A percentile compares a stretch with the other conserved stretches of the same genome.
Conservation (phyloP, 2,797 vertebrate genomes). For the Anomalospiza imberbis region DNA sequence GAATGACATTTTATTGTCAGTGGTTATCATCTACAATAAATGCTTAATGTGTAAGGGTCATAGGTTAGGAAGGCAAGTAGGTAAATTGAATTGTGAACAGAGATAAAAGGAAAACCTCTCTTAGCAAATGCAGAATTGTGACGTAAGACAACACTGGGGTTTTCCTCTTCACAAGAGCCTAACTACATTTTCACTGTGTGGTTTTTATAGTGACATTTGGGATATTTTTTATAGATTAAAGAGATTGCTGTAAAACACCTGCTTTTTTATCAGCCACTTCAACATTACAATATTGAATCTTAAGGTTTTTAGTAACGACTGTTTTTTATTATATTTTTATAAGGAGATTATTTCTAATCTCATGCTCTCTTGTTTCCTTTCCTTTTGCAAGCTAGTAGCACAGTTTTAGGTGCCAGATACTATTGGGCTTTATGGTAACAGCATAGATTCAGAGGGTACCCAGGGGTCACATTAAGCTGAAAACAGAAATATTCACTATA, state of each 20-base stretch:
- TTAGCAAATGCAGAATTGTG: neutral
- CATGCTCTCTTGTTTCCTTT: neutral
- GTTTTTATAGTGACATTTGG: neutral
- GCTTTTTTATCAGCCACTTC: neutral
- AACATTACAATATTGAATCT: neutral
- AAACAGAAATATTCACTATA: neutral
- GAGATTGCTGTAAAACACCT: neutral
- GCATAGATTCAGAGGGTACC: neutral
- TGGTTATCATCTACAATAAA: neutral
- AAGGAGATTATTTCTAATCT: neutral
- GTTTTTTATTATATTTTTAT: neutral
- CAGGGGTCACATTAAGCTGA: neutral
- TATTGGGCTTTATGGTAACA: neutral
- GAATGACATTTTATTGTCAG: neutral
- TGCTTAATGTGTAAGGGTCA: neutral
- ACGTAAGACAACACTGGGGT: neutral
- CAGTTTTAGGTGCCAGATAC: neutral
- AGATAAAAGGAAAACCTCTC: neutral
- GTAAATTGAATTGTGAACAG: neutral
- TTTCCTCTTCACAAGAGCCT: neutral
- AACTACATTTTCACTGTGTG: neutral
- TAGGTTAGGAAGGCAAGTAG: neutral
- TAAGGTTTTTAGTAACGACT: neutral
- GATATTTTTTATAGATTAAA: neutral
- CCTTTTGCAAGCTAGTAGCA: neutral